Base-by-base conservation (phyloP, 2,113 vertebrate genomes). In the Anhinga anhinga region DNA sequence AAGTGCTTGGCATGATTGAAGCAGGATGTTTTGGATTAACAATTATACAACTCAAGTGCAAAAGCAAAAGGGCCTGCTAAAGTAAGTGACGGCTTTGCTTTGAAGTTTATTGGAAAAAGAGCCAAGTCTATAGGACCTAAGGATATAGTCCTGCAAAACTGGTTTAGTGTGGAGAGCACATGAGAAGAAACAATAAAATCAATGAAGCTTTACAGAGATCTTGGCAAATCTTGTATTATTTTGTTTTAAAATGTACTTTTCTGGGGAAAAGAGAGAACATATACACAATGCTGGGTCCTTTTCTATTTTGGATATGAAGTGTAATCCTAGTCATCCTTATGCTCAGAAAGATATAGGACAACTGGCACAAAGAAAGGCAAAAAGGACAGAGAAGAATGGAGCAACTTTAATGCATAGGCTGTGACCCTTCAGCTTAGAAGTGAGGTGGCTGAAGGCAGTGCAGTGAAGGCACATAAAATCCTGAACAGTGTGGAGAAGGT, bases 1-100 rank as follows among this genome's bases (percentile, higher is more conserved):
- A 90, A 86, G 50, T 67, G 52, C 61, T 81, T 92, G 72, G 80
- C 76, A 86, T 52, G 12, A 3, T 3, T 40, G 56, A 92, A 63
- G 52, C 82, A 72, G 59, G 88, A 93, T 86, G 65, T 67, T 92
- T 97, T 92, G 95, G 83, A 86, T 91, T 86, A 94, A 63, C 85
- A 88, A 92, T 92, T 90, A 81, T 30, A 84, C 38, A 92, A 44
- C 34, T 73, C 42, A 50, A 90, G 61, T 74, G 82, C 63, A 78
- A 87, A 86, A 95, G 63, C 29, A 78, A 93, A 76, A 95, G 44
- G 50, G 20, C 52, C 67, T 86, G 63, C 61, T 86, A 45, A 93
- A 96, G 50, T 69, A 80, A 90, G 42, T 0, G 4, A 90, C 58
- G 38, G 14, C 27, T 94, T 90, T 26, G 1, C 80, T 90, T 97